Evolutionary conservation across 92 coral and sea anemone genomes (phyloP).

Genomic region (Zoanthus solanderi): DNA sequence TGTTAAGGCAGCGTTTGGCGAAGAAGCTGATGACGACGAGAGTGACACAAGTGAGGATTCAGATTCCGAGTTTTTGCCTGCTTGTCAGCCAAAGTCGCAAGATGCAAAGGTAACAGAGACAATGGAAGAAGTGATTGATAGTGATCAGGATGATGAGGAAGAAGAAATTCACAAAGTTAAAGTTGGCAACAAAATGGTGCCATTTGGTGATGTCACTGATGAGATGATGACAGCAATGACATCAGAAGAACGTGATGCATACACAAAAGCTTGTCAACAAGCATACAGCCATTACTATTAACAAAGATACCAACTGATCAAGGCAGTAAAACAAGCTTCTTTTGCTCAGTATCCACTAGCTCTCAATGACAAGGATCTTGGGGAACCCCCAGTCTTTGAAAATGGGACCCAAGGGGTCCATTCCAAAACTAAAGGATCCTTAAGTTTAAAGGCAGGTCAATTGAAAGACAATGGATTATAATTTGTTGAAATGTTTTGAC

Average conservation of each 20-base stretch:
- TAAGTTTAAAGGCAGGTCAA: too few relatives aligned
- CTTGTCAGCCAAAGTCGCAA: slow-evolving; percentile 58
- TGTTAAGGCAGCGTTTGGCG: slow-evolving; percentile 83
- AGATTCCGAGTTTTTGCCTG: slow-evolving; percentile 68
- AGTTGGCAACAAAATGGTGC: slow-evolving; percentile 85
- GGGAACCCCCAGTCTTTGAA: too few relatives aligned
- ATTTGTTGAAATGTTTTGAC: too few relatives aligned
- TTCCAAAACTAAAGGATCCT: too few relatives aligned
- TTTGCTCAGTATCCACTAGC: too few relatives aligned
- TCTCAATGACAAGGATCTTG: too few relatives aligned
- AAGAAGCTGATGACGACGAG: slow-evolving; percentile 73
- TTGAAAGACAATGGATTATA: too few relatives aligned
- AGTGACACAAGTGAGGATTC: slow-evolving; percentile 90
- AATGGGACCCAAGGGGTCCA: too few relatives aligned
- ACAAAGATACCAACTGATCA: background rate
- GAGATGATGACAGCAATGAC: slow-evolving; percentile 93
- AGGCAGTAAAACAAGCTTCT: too few relatives aligned
- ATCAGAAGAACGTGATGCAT: slow-evolving; percentile 92
- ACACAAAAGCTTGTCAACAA: slow-evolving; percentile 88
- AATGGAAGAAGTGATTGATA: slow-evolving; percentile 66
- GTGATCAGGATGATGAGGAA: slow-evolving; percentile 88
- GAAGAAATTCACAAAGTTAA: slow-evolving; percentile 77
- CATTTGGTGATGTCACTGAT: slow-evolving; percentile 88
- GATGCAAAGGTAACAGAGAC: slow-evolving; percentile 71
- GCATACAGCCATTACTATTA: slow-evolving; percentile 88